Conservation (phyloP, 2,113 vertebrate genomes). For the Podocnemis expansa region DNA sequence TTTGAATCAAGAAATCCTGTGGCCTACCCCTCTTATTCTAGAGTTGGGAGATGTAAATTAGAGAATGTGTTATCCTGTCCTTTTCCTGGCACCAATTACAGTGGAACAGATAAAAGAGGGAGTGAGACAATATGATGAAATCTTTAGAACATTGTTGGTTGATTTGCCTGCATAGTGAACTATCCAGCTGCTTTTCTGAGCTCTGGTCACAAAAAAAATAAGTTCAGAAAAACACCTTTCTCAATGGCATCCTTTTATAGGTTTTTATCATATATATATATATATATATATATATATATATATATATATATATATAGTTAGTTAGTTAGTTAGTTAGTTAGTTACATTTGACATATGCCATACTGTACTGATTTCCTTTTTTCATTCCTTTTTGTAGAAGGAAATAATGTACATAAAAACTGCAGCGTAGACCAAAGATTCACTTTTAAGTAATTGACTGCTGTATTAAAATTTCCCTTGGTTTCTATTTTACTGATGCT, state of each 20-base stretch:
- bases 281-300: too few relatives aligned
- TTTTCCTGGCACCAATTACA: background rate
- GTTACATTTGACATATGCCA: constrained; percentile 11
- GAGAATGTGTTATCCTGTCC: background rate
- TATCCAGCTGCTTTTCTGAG: background rate
- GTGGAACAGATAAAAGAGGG: background rate
- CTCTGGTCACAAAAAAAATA: background rate
- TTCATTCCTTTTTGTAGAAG: background rate
- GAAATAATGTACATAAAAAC: constrained; percentile 40
- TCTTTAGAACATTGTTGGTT: constrained; percentile 8
- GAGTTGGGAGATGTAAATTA: background rate
- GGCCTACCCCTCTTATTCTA: background rate
- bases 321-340: too few relatives aligned
- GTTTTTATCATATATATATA: too few relatives aligned
- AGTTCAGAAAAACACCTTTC: background rate
- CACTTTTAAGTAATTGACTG: constrained; percentile 73
- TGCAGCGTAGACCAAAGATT: constrained; percentile 9
- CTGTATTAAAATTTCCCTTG: constrained; percentile 72
- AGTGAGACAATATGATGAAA: background rate
- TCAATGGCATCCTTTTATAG: background rate
- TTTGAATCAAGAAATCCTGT: background rate
- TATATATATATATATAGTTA: too few relatives aligned
- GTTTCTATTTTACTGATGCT: constrained; percentile 71
- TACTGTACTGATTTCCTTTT: constrained; percentile 1
- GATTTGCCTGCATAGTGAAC: background rate